These are phyloP conservation scores for Troilus luridus DNA, from an alignment of 2,888 invertebrate genomes.

Conservation along the genomic window DNA sequence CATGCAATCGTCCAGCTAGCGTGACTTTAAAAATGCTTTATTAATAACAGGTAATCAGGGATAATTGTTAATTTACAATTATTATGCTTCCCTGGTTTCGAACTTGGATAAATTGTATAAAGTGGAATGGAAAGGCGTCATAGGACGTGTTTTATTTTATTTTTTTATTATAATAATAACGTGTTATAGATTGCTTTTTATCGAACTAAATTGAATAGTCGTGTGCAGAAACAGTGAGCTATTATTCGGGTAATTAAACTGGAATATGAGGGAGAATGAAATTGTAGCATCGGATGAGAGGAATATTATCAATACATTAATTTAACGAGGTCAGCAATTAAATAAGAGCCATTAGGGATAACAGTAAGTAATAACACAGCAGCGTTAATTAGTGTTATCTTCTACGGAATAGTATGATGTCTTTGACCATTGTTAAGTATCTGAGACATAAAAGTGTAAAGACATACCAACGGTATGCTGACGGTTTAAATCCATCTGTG, in stretches of 20 bases:
- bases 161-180: neutral
- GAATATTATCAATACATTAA: slow-evolving; percentile 3
- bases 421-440: neutral
- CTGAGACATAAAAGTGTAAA: no score
- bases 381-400: neutral
- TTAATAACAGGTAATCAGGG: neutral
- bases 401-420: neutral
- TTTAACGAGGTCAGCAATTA: neutral
- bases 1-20: neutral
- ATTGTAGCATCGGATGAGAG: neutral
- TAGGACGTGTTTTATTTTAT: neutral
- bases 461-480: no score
- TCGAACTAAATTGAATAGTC: slow-evolving; percentile 38
- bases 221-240: slow-evolving; percentile 1
- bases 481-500: no score
- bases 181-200: neutral
- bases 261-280: neutral
- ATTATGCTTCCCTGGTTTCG: neutral
- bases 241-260: slow-evolving; percentile 39
- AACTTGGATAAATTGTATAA: neutral
- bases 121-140: neutral
- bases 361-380: neutral
- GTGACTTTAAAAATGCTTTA: neutral
- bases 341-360: neutral
- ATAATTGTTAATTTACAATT: neutral